Conservation (phyloP, 2,113 vertebrate genomes). For the Dermatemys mawii region DNA sequence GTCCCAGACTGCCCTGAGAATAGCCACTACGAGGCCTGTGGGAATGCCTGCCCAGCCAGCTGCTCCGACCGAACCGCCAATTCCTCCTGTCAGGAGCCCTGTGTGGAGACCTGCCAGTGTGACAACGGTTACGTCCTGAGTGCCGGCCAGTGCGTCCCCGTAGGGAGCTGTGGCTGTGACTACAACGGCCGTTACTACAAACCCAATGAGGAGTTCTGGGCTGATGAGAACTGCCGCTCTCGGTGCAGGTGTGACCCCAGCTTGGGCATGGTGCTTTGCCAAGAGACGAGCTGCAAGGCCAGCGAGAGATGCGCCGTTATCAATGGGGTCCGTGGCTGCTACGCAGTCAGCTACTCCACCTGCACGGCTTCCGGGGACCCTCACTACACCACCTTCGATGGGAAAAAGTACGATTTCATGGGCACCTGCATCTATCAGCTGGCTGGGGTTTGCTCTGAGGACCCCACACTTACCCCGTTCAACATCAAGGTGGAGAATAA, state of each 20-base stretch:
- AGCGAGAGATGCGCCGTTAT: conserved; percentile 65
- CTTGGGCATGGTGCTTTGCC: conserved; percentile 69
- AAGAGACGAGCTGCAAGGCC: conserved; percentile 49
- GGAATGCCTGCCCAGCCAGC: conserved; percentile 66
- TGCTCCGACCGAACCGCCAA: background rate
- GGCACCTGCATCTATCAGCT: conserved; percentile 81
- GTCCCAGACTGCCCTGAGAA: conserved; percentile 64
- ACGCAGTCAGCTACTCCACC: conserved; percentile 12
- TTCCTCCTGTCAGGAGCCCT: conserved; percentile 14
- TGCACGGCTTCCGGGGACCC: conserved; percentile 77
- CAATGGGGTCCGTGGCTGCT: conserved; percentile 70
- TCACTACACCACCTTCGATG: conserved; percentile 79
- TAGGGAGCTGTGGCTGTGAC: conserved; percentile 67
- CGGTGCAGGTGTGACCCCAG: conserved; percentile 59
- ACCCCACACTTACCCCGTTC: conserved; percentile 60
- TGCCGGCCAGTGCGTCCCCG: conserved; percentile 7
- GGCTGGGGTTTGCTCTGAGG: conserved; percentile 44
- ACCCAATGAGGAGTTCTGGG: conserved; percentile 63
- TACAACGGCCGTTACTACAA: conserved; percentile 25
- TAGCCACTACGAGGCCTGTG: conserved; percentile 79
- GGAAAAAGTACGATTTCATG: conserved; percentile 61
- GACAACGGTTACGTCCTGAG: conserved; percentile 58
- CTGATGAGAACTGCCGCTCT: background rate
- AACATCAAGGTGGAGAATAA: conserved; percentile 73
- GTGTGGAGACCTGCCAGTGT: conserved; percentile 76